A percentile compares a stretch with the other conserved stretches of the same genome.
Conservation (phyloP, 37 sponge, comb jelly and placozoan genomes). For the Chondrosia reniformis region DNA sequence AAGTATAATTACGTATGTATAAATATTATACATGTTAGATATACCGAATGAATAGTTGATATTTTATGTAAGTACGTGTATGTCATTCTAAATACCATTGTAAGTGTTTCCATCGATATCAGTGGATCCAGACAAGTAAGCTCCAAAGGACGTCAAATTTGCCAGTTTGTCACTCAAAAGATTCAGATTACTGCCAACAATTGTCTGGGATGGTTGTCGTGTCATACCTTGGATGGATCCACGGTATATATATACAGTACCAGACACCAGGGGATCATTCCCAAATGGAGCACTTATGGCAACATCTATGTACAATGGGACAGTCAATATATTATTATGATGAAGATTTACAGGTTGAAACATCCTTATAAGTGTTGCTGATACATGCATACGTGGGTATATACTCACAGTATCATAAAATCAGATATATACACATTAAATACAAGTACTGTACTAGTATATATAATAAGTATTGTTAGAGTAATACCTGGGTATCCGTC, state of each 20-base stretch:
- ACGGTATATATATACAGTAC: slow-evolving; percentile 9
- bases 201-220: neutral
- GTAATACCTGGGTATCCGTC: slow-evolving; percentile 12
- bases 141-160: slow-evolving; percentile 16
- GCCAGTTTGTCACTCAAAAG: neutral
- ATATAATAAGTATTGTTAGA: neutral
- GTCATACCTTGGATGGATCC: slow-evolving; percentile 14
- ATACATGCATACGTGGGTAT: too few relatives aligned
- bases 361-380: too few relatives aligned
- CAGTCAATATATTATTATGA: too few relatives aligned
- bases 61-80: neutral
- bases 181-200: slow-evolving; percentile 9
- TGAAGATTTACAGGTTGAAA: too few relatives aligned
- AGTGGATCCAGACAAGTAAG: slow-evolving; percentile 5
- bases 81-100: neutral
- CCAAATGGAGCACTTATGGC: slow-evolving; percentile 44
- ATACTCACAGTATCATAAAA: too few relatives aligned
- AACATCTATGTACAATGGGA: slow-evolving; percentile 13
- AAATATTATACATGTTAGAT: too few relatives aligned
- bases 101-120: slow-evolving; percentile 20
- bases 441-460: neutral
- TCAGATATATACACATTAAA: too few relatives aligned
- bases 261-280: neutral
- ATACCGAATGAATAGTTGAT: too few relatives aligned
- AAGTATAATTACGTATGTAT: too few relatives aligned